phyloP scores from a whole-genome alignment of 2,797 vertebrate species.

The Margarornis squamiger region DNA sequence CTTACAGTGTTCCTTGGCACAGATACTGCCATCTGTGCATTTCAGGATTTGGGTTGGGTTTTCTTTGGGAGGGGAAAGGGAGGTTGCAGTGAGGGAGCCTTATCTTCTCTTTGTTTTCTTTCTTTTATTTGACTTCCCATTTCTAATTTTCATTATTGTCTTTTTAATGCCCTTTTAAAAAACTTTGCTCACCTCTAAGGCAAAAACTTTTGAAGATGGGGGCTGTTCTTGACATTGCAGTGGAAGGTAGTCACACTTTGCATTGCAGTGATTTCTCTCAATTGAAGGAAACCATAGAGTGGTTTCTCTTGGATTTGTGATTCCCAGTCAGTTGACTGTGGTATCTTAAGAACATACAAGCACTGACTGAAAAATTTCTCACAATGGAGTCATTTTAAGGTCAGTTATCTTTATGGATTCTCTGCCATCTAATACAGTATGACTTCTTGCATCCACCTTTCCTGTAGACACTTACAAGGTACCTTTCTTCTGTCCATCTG shows the following conservation, averaged over 20 bases:
- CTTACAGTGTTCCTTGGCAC: not conserved
- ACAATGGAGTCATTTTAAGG: not conserved
- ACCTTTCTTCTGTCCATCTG: not conserved
- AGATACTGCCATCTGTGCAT: not conserved
- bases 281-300: not conserved
- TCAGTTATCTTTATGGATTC: not conserved
- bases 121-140: not conserved
- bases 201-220: not conserved
- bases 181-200: not conserved
- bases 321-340: not conserved
- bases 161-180: not conserved
- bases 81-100: not conserved
- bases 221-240: not conserved
- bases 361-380: not conserved
- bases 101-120: not conserved
- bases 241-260: not conserved
- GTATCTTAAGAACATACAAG: not conserved
- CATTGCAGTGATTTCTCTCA: not conserved
- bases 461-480: not conserved
- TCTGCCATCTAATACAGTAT: not conserved
- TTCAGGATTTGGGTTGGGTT: not conserved
- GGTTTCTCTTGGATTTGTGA: not conserved
- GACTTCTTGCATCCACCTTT: not conserved
- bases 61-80: not conserved
- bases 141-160: not conserved